A percentile compares a stretch with the other conserved stretches of the same genome.
These are phyloP conservation scores for Alitta virens DNA, from an alignment of 2,888 invertebrate genomes.

Conservation along the genomic window DNA sequence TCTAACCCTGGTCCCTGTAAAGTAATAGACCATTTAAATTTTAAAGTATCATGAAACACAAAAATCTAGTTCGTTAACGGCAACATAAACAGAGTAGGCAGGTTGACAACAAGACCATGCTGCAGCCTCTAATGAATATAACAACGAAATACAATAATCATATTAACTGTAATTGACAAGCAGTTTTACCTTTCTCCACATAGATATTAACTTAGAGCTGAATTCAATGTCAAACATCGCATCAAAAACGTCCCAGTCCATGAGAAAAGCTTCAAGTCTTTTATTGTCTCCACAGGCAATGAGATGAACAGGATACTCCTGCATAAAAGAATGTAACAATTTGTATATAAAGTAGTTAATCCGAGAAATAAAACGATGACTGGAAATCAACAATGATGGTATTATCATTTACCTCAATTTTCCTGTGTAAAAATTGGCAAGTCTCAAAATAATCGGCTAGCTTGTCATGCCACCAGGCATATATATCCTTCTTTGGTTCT, in stretches of 20 bases:
- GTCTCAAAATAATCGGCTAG: conserved; percentile 48
- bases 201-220: conserved; percentile 11
- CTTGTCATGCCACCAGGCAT: conserved; percentile 51
- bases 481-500: conserved; percentile 21
- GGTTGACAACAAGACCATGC: too few species aligned
- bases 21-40: not conserved
- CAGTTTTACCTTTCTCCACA: conserved; percentile 21
- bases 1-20: conserved; percentile 16
- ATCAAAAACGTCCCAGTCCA: conserved; percentile 26
- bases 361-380: too few species aligned
- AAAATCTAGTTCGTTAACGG: too few species aligned
- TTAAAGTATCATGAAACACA: not conserved
- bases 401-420: conserved; percentile 33
- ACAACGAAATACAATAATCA: too few species aligned
- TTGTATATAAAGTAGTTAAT: too few species aligned
- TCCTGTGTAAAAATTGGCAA: conserved; percentile 38
- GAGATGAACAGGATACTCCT: conserved; percentile 27
- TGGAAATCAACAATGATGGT: conserved; percentile 33
- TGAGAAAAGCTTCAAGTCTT: conserved; percentile 19
- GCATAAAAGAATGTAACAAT: not conserved
- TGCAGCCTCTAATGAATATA: too few species aligned
- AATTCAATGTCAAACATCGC: conserved; percentile 19
- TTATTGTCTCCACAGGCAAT: conserved; percentile 16
- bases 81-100: too few species aligned
- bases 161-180: too few species aligned